A percentile compares a stretch with the other conserved stretches of the same genome.
Conservation (phyloP, 2,797 vertebrate genomes). For the Clarias laeviceps region DNA sequence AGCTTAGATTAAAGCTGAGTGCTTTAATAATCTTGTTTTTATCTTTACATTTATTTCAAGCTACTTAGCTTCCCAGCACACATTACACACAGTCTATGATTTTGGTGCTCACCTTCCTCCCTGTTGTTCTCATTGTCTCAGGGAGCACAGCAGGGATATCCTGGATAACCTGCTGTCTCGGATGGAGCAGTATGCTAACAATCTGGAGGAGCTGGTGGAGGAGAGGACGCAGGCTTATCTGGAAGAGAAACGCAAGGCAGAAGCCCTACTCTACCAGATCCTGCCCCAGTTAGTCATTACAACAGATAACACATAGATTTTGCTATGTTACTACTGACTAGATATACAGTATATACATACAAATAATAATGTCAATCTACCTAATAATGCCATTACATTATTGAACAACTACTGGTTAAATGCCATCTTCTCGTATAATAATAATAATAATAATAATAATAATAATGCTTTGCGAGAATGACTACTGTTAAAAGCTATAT, state of each 20-base stretch:
- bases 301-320: not conserved
- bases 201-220: constrained; percentile 94
- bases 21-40: not conserved
- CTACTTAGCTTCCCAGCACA: not conserved
- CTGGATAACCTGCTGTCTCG: constrained; percentile 91
- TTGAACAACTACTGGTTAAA: not conserved
- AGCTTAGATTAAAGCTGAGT: no score
- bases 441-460: no score
- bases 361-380: not conserved
- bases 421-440: not conserved
- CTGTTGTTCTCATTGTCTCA: constrained; percentile 55
- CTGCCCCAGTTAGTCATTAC: constrained; percentile 86
- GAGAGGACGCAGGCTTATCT: constrained; percentile 92
- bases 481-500: no score
- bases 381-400: not conserved
- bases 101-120: not conserved
- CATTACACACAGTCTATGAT: not conserved
- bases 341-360: not conserved
- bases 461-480: no score
- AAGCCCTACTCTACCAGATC: constrained; percentile 92
- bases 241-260: constrained; percentile 92
- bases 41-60: not conserved
- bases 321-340: not conserved
- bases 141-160: constrained; percentile 88
- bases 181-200: constrained; percentile 96